phyloP scores from a whole-genome alignment of 2,888 invertebrate species.

The Phengaris arion region DNA sequence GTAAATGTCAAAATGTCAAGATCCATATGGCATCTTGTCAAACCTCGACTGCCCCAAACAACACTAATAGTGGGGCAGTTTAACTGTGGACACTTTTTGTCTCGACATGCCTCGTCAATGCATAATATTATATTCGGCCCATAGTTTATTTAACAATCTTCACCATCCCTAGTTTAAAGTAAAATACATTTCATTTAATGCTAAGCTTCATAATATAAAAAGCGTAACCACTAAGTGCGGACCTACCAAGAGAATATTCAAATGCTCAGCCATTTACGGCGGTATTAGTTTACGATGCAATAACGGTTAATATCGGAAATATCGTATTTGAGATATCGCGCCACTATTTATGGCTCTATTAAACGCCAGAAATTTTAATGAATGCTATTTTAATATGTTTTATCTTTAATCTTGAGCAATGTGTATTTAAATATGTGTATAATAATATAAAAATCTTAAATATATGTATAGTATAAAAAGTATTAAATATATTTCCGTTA shows the following conservation, averaged over 20 bases:
- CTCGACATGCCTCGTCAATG: too few species aligned
- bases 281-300: slow-evolving; percentile 47
- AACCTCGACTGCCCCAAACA: too few species aligned
- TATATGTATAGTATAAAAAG: too few species aligned
- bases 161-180: neutral
- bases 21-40: too few species aligned
- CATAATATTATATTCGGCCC: too few species aligned
- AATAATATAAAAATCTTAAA: too few species aligned
- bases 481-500: too few species aligned
- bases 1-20: too few species aligned
- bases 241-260: slow-evolving; percentile 47
- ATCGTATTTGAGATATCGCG: slow-evolving; percentile 29
- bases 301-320: slow-evolving; percentile 31
- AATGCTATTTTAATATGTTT: neutral
- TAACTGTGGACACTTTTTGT: too few species aligned
- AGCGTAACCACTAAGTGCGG: slow-evolving; percentile 31
- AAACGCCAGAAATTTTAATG: slow-evolving; percentile 11
- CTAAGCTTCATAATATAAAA: neutral
- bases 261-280: slow-evolving; percentile 54
- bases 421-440: too few species aligned
- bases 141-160: neutral
- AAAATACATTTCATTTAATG: slow-evolving; percentile 23
- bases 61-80: too few species aligned
- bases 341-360: slow-evolving; percentile 24
- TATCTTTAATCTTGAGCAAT: neutral